Evolutionary conservation across 2,113 vertebrate genomes (phyloP).

Genomic region (Callospermophilus lateralis): DNA sequence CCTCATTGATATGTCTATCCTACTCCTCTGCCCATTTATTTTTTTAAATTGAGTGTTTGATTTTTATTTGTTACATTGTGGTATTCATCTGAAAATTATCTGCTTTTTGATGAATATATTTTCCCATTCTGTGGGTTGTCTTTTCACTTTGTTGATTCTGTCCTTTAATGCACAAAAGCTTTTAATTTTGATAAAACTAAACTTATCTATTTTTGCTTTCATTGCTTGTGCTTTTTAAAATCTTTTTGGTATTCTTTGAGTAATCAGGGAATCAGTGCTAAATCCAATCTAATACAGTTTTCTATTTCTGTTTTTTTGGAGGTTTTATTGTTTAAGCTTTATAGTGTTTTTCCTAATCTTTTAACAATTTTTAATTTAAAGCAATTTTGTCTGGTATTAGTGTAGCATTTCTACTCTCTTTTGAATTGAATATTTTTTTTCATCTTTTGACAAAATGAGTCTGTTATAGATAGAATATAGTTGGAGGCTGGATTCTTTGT

Average conservation of each 20-base stretch:
- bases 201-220: neutral
- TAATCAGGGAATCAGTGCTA: neutral
- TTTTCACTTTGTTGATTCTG: neutral
- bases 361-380: neutral
- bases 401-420: neutral
- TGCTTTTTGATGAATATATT: neutral
- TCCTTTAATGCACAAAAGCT: neutral
- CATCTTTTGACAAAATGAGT: neutral
- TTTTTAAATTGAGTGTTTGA: neutral
- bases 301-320: neutral
- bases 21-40: neutral
- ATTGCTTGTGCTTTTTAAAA: neutral
- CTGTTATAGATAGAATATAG: neutral
- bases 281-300: neutral
- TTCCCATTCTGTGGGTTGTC: neutral
- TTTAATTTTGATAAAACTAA: neutral
- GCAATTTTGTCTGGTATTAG: neutral
- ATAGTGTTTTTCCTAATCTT: neutral
- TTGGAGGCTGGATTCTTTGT: neutral
- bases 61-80: neutral
- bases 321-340: neutral
- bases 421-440: neutral
- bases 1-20: neutral
- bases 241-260: neutral
- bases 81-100: no score